These are phyloP conservation scores for Passer montanus DNA, from an alignment of 2,113 vertebrate species.

Conservation along the genomic window DNA sequence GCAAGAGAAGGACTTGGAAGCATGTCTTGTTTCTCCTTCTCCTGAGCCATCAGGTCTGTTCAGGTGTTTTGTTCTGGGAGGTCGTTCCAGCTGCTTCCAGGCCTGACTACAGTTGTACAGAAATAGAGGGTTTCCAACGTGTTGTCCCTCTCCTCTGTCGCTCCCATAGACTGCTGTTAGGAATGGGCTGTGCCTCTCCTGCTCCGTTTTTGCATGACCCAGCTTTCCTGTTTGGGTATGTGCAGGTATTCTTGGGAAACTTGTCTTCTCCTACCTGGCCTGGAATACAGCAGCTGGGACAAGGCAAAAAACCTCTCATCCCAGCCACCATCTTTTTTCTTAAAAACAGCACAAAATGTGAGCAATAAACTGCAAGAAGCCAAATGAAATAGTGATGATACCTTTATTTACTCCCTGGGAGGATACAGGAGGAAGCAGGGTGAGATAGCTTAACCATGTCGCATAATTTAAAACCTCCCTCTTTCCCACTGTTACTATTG, in stretches of 20 bases:
- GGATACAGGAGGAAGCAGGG: background rate
- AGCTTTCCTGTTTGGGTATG: background rate
- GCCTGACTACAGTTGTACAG: background rate
- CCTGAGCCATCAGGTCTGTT: background rate
- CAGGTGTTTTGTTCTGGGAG: background rate
- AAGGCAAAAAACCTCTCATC: background rate
- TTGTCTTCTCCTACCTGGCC: background rate
- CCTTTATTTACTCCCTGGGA: background rate
- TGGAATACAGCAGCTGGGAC: background rate
- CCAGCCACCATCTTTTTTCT: background rate
- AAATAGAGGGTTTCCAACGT: background rate
- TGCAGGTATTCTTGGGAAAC: background rate
- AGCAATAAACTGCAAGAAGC: background rate
- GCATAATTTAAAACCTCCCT: background rate
- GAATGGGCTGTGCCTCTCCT: background rate
- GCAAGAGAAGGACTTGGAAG: background rate
- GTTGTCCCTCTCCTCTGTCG: rapidly evolving
- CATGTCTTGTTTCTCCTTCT: background rate
- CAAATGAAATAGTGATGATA: background rate
- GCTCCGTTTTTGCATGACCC: background rate
- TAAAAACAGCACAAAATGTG: background rate
- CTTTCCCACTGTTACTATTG: background rate
- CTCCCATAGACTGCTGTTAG: background rate
- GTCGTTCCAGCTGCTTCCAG: background rate
- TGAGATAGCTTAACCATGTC: background rate